Base-by-base conservation (phyloP, 2,888 invertebrate genomes). In the Coelogynopora nodosa region DNA sequence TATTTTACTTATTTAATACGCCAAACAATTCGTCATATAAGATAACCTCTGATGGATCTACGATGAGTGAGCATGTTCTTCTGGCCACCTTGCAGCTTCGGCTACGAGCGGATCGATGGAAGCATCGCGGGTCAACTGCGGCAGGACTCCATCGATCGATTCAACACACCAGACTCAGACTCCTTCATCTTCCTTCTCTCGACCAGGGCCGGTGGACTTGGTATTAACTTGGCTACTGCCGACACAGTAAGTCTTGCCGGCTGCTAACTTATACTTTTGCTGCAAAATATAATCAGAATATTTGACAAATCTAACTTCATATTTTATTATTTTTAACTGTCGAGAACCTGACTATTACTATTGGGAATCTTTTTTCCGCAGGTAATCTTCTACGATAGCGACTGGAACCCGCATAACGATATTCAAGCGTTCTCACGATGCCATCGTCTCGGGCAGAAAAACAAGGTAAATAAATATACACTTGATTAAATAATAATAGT, bases 341-440 rank as follows among this genome's bases (percentile, higher is more conserved):
- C n/a, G n/a, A n/a, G n/a, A 28, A 82, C 29, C 28, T 28, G 29
- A 49, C 49, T 18, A 49, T 49, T 5, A 13, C 18, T 49, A 18
- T 13, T 13, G 5, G 49, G 5, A 13, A 18, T 49, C 18, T 49
- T 49, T 49, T 5, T 13, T 49, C 18, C 23, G 74, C 74, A 84
- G 84, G 99, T 99, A 86, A 96, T 99, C 89, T 99, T 99, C 89
- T 99, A 98, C 90, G 99, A 99, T 91, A 97, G 97, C 0, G 99
- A 99, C 93, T 99, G 99, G 99, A 99, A 99, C 94, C 99, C 99
- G 0, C 99, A 99, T 93, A 99, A 98, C 90, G 99, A 99, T 90
- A 98, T 98, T 89, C 98, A 98, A 92, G 98, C 98, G 0, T 98
- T 99, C 92, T 98, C 97, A 1, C 94, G 99, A 91, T 99, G 99